phyloP scores from a whole-genome alignment of 2,113 vertebrate genomes.

The Trematocara zebra region DNA sequence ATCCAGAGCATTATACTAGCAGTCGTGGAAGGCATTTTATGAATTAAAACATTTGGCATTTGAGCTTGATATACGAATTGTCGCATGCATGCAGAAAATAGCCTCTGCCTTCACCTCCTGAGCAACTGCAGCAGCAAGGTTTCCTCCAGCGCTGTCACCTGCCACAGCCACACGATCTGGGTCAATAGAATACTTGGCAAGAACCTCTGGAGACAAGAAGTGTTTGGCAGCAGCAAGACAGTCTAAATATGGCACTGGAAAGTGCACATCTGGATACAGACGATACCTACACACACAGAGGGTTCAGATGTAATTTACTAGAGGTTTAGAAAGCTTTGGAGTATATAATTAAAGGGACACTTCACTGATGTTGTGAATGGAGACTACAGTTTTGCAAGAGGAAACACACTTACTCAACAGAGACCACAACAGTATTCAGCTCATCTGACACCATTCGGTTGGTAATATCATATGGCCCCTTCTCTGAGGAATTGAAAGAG shows the following conservation, averaged over 20 bases:
- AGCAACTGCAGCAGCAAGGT: constrained; percentile 86
- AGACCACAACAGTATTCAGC: constrained; percentile 84
- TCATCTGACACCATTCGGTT: constrained; percentile 80
- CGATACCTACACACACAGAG: constrained; percentile 76
- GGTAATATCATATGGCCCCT: constrained; percentile 75
- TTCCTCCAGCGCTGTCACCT: constrained; percentile 94
- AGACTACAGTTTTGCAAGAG: background rate
- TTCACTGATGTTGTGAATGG: background rate
- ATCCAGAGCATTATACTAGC: background rate
- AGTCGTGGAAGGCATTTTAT: rapidly evolving
- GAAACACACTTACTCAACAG: constrained; percentile 85
- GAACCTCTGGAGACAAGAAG: constrained; percentile 80
- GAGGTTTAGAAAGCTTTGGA: background rate
- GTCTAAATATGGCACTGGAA: constrained; percentile 84
- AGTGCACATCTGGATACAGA: constrained; percentile 81
- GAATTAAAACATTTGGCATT: background rate
- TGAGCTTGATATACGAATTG: background rate
- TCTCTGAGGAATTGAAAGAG: constrained; percentile 63
- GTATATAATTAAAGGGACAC: background rate
- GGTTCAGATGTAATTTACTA: background rate
- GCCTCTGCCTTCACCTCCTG: constrained; percentile 79
- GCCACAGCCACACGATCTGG: constrained; percentile 82
- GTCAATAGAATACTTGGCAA: constrained; percentile 81
- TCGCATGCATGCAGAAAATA: background rate
- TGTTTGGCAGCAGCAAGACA: constrained; percentile 79